Evolutionary conservation across 2,113 vertebrate genomes (phyloP).

Genomic region (Irena cyanogastra): DNA sequence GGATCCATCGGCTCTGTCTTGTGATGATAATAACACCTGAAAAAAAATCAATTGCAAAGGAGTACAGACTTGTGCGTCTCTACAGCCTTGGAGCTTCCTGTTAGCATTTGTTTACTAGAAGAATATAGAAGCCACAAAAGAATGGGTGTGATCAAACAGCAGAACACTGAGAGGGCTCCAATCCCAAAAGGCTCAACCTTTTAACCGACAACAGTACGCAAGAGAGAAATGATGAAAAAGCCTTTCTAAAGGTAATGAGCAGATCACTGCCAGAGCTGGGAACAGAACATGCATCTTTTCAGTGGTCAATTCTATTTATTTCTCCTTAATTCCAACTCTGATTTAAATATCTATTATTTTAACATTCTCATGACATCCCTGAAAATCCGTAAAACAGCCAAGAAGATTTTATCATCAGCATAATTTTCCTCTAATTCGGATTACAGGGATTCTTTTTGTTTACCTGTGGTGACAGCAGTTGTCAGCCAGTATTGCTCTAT

Average conservation of each 20-base stretch:
- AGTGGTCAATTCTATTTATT: not conserved
- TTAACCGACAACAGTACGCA: not conserved
- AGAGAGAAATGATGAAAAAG: not conserved
- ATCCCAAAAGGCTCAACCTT: not conserved
- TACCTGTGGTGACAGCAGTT: not conserved
- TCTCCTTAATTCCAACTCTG: not conserved
- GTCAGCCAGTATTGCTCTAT: not conserved
- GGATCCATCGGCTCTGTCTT: not conserved
- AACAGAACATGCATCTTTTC: not conserved
- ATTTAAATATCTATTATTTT: not conserved
- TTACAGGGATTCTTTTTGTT: not conserved
- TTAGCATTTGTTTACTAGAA: not conserved
- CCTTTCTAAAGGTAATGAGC: not conserved
- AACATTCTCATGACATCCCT: not conserved
- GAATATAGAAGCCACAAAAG: not conserved
- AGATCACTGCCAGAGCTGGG: not conserved
- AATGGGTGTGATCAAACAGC: not conserved
- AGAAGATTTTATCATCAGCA: not conserved
- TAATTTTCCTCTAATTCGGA: not conserved
- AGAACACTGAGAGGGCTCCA: not conserved
- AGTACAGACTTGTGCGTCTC: not conserved
- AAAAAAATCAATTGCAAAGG: not conserved
- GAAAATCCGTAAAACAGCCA: not conserved
- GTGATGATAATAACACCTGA: not conserved
- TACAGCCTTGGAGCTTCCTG: not conserved